Conservation (phyloP, 2,888 invertebrate genomes). For the Mylabris sibirica region DNA sequence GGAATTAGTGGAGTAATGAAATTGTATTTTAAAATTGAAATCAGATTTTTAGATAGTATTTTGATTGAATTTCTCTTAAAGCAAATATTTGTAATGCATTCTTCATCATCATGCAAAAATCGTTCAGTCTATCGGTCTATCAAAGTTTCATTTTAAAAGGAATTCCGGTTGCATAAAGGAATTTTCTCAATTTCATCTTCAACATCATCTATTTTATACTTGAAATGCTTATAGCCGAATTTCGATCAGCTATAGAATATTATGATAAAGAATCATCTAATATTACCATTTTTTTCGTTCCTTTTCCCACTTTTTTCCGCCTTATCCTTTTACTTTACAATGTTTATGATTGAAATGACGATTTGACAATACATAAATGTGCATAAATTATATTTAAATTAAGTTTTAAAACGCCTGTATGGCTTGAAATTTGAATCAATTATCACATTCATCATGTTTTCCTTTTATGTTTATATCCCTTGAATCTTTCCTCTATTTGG, state of each 20-base stretch:
- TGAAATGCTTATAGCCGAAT: constrained; percentile 37
- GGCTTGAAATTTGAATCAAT: neutral
- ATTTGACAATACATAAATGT: neutral
- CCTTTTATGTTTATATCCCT: neutral
- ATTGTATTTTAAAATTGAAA: neutral
- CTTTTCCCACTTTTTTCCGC: neutral
- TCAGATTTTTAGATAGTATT: neutral
- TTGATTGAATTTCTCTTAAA: constrained; percentile 15
- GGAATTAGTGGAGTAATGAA: too few species aligned
- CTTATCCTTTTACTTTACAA: neutral
- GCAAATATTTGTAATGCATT: constrained; percentile 40
- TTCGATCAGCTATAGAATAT: neutral
- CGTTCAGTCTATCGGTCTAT: constrained; percentile 48
- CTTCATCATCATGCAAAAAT: constrained; percentile 48
- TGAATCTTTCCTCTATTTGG: neutral
- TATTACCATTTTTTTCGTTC: neutral
- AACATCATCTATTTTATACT: constrained; percentile 46
- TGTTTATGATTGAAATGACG: neutral
- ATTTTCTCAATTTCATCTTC: constrained; percentile 44
- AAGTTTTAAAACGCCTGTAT: neutral
- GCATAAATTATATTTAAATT: neutral
- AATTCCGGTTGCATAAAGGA: constrained; percentile 51
- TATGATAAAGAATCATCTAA: constrained; percentile 25
- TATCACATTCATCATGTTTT: neutral
- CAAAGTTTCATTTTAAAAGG: constrained; percentile 54